Percentiles rank a stretch among this genome's conserved stretches.
Conservation (phyloP, 2,888 invertebrate genomes). For the Podabrus alpinus region DNA sequence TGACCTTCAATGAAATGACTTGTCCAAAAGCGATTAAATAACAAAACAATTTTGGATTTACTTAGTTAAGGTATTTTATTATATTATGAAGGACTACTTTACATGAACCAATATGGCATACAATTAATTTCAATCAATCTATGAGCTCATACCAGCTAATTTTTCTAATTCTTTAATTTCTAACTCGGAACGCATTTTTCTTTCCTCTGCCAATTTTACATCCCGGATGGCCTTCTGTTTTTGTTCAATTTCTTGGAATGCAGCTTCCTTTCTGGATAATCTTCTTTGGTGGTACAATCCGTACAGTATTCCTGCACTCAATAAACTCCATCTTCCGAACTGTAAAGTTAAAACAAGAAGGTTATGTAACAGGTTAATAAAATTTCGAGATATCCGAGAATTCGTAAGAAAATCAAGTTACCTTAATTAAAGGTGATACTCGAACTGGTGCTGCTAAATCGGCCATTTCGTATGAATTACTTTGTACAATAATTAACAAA, state of each 20-base stretch:
- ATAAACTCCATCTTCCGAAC: slow-evolving; percentile 83
- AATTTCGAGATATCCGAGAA: background rate
- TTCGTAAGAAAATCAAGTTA: slow-evolving; percentile 50
- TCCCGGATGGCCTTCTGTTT: slow-evolving; percentile 72
- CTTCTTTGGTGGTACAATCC: slow-evolving; percentile 75
- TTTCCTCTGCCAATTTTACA: slow-evolving; percentile 73
- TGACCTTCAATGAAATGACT: background rate
- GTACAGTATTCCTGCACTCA: slow-evolving; percentile 73
- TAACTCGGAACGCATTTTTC: slow-evolving; percentile 63
- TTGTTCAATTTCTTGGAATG: slow-evolving; percentile 67
- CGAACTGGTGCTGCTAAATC: slow-evolving; percentile 69
- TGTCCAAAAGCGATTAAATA: background rate
- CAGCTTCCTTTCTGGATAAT: slow-evolving; percentile 68
- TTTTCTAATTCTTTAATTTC: slow-evolving; percentile 52
- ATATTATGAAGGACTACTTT: background rate
- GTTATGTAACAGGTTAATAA: slow-evolving; percentile 16
- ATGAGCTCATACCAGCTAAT: slow-evolving; percentile 13
- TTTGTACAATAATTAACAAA: background rate
- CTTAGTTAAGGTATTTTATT: background rate
- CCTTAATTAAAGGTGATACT: slow-evolving; percentile 82
- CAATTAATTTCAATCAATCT: background rate
- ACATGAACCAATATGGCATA: background rate
- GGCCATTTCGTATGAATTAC: slow-evolving; percentile 42
- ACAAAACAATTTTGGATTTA: background rate
- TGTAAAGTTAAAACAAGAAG: slow-evolving; percentile 49